Conservation (phyloP, 2,797 vertebrate species). For the Onychomys torridus region DNA sequence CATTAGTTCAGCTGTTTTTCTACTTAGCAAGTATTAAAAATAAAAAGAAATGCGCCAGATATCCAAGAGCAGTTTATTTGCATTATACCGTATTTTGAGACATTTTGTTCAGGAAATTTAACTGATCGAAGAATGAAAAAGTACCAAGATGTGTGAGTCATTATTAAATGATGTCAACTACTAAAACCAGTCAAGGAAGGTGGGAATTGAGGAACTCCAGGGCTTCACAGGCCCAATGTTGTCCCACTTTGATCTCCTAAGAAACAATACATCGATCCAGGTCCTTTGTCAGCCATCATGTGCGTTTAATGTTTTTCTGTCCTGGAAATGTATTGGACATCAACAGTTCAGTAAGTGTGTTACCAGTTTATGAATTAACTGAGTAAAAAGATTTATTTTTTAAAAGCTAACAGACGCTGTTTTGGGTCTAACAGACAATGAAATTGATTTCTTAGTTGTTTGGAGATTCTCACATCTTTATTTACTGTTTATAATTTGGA, state of each 20-base stretch:
- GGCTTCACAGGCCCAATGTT: not conserved
- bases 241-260: conserved; percentile 15
- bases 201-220: not conserved
- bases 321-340: not conserved
- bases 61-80: not conserved
- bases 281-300: not conserved
- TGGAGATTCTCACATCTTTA: conserved; percentile 28
- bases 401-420: not conserved
- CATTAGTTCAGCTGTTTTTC: conserved; percentile 1
- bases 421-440: not conserved
- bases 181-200: not conserved
- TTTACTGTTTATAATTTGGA: conserved; percentile 41
- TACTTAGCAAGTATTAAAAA: not conserved
- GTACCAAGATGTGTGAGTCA: not conserved
- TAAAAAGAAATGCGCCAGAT: not conserved
- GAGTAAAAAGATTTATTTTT: conserved; percentile 34
- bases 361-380: conserved; percentile 41
- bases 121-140: conserved; percentile 27
- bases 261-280: not conserved
- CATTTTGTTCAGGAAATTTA: not conserved
- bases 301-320: not conserved
- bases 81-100: not conserved
- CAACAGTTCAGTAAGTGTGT: not conserved
- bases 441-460: conserved; percentile 54
- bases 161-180: conserved; percentile 24